Base-by-base conservation (phyloP, 2,797 vertebrate genomes). In the Anabacerthia variegaticeps region DNA sequence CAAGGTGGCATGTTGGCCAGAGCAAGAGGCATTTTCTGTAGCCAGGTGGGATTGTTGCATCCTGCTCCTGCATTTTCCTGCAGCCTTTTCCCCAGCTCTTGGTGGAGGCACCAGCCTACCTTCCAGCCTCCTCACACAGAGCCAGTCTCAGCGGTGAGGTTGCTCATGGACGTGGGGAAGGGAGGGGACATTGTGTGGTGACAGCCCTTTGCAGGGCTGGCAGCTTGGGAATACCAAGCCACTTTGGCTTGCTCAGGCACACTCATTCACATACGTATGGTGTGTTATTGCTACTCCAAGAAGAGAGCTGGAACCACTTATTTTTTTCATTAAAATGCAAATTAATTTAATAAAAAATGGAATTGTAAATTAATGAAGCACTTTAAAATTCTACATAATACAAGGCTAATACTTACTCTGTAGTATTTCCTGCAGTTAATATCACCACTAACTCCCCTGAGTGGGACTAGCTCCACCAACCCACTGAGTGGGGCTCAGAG, bases 321-420 rank as follows among this genome's bases (percentile, higher is more conserved):
- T 63, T 96, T 94, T 95, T 97, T 97, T 96, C 93, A 98, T 97
- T 98, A 97, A 97, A 97, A 97, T 97, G 96, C 94, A 97, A 98
- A 96, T 98, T 97, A 97, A 97, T 97, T 97, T 97, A 96, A 97
- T 97, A 98, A 97, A 97, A 97, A 92, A 68, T 89, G 58, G 94
- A 93, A 96, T 84, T 94, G 90, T 97, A 97, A 97, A 97, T 97
- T 97, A 97, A 97, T 90, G 95, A 98, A 94, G 78, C 79, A 92
- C 94, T 96, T 90, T 51, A 92, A 96, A 93, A 93, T 96, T 96
- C 94, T 67, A 84, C 87, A 95, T 94, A 96, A 88, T 66, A 85
- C 80, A 87, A 96, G 83, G 68, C 95, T 96, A 92, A 92, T 54
- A 41, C 73, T 80, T 84, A 78, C 82, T 81, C 79, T 92, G n/a